Percentiles rank a stretch among this genome's conserved stretches.
phyloP scores from a whole-genome alignment of 2,888 invertebrate species.

The Euzetes globulus region DNA sequence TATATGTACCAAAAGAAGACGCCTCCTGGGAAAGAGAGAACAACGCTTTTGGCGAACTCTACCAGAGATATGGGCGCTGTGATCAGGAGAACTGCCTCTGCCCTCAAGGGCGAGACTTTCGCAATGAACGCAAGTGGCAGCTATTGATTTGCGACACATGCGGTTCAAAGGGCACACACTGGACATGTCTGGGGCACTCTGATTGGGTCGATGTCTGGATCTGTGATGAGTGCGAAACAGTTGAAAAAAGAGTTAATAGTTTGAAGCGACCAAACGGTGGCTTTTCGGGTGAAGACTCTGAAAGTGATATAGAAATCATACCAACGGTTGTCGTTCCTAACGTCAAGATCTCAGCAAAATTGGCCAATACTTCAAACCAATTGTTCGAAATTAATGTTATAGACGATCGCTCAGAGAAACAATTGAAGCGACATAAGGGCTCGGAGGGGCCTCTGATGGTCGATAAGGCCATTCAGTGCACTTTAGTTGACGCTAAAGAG shows the following conservation, averaged over 20 bases:
- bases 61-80: conserved; percentile 58
- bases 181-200: conserved; percentile 48
- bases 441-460: background rate
- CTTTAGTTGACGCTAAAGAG: background rate
- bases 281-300: background rate
- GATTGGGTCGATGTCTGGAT: background rate
- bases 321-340: too few species aligned
- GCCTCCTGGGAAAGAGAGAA: conserved; percentile 74
- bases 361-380: background rate
- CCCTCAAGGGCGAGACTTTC: conserved; percentile 54
- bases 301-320: background rate
- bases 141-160: conserved; percentile 53
- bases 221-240: conserved; percentile 8
- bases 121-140: conserved; percentile 51
- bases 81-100: conserved; percentile 57
- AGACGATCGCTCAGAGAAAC: too few species aligned
- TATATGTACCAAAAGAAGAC: conserved; percentile 74
- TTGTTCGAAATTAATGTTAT: background rate
- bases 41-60: conserved; percentile 65
- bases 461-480: background rate
- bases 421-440: background rate
- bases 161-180: conserved; percentile 55
- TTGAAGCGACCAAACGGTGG: background rate
- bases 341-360: too few species aligned
- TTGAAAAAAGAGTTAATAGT: background rate